A percentile compares a stretch with the other conserved stretches of the same genome.
Conservation (phyloP, 2,797 vertebrate species). For the Melanotaenia trifasciata region DNA sequence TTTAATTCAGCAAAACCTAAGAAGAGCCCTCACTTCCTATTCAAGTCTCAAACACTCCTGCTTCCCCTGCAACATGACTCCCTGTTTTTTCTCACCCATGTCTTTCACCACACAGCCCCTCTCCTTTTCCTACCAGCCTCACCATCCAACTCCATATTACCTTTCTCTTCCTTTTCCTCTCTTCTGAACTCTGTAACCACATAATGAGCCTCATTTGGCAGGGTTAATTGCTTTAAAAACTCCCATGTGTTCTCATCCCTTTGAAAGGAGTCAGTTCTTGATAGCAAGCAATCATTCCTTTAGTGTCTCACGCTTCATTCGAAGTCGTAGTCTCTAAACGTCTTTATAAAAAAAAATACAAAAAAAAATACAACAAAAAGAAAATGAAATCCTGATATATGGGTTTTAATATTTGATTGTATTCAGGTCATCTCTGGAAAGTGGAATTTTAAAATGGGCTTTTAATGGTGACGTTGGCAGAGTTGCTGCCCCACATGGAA, state of each 20-base stretch:
- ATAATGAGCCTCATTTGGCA: slow-evolving; percentile 73
- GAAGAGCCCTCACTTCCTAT: slow-evolving; percentile 11
- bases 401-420: background rate
- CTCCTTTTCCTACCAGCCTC: slow-evolving; percentile 1
- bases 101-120: slow-evolving; percentile 1
- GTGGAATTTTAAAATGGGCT: slow-evolving; percentile 14
- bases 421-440: slow-evolving; percentile 9
- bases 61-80: slow-evolving; percentile 20
- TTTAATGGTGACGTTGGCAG: slow-evolving; percentile 49
- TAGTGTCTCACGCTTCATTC: slow-evolving; percentile 6
- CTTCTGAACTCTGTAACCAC: slow-evolving; percentile 71
- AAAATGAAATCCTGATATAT: background rate
- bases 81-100: slow-evolving; percentile 7
- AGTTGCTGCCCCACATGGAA: slow-evolving; percentile 43
- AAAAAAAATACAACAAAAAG: background rate
- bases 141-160: slow-evolving; percentile 33
- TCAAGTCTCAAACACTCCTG: slow-evolving; percentile 5
- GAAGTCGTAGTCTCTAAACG: background rate
- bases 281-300: slow-evolving; percentile 12
- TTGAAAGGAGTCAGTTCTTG: slow-evolving; percentile 30
- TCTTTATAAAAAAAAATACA: background rate
- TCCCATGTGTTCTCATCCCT: slow-evolving; percentile 68
- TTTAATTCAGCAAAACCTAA: slow-evolving; percentile 40
- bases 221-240: slow-evolving; percentile 78
- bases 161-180: slow-evolving; percentile 64